Conservation (phyloP, 2,797 vertebrate genomes). For the Lutjanus argentimaculatus region DNA sequence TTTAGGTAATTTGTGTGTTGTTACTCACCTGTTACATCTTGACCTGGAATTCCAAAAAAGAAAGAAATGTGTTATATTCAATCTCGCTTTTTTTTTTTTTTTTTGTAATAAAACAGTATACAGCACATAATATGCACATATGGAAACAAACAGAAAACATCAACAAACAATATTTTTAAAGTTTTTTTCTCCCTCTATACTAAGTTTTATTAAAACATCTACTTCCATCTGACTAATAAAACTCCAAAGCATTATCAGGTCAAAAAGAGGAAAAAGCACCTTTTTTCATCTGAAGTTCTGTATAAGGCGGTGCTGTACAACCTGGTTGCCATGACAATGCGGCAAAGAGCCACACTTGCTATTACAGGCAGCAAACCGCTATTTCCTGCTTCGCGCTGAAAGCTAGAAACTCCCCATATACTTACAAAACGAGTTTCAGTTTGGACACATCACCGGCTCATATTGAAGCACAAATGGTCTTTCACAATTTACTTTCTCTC, state of each 20-base stretch:
- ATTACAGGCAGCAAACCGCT: slow-evolving; percentile 87
- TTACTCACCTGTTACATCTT: no score
- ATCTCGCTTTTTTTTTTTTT: no score
- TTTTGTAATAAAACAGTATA: no score
- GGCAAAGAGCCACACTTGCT: slow-evolving; percentile 72
- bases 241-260: slow-evolving; percentile 36
- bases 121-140: no score
- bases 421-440: slow-evolving; percentile 37
- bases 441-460: slow-evolving; percentile 2
- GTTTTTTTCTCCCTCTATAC: neutral
- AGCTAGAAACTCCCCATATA: slow-evolving; percentile 11
- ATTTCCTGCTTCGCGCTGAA: slow-evolving; percentile 85
- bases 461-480: neutral
- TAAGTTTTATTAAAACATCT: neutral
- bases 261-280: slow-evolving; percentile 84
- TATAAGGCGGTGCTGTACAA: slow-evolving; percentile 80
- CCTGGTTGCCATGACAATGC: slow-evolving; percentile 86
- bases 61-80: no score
- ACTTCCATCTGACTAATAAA: neutral
- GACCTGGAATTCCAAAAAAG: no score
- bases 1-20: no score
- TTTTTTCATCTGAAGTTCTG: slow-evolving; percentile 20
- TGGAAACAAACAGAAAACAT: no score
- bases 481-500: neutral
- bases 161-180: no score